Conservation (phyloP, 2,888 invertebrate genomes). For the Girardia tigrina region DNA sequence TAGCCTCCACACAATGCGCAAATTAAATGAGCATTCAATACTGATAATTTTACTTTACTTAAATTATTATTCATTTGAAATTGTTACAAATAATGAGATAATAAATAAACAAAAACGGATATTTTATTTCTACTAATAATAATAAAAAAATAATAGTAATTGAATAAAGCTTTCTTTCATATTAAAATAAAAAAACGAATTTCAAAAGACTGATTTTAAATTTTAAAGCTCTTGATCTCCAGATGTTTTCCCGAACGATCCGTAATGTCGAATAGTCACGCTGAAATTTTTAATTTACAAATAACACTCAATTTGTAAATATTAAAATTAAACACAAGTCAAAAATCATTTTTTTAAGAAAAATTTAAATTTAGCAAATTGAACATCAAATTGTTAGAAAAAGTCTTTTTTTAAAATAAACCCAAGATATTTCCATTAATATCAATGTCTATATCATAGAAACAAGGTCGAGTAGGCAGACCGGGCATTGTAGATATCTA, state of each 20-base stretch:
- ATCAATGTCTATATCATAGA: slow-evolving; percentile 67
- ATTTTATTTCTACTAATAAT: not conserved
- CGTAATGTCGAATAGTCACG: not conserved
- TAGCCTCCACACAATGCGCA: slow-evolving; percentile 29
- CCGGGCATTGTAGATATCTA: slow-evolving; percentile 89
- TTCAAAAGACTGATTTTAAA: not conserved
- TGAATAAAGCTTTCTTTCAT: no score
- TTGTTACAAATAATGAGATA: not conserved
- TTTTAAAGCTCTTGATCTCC: not conserved
- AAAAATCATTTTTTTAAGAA: slow-evolving; percentile 54
- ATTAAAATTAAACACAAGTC: not conserved
- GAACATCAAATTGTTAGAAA: not conserved
- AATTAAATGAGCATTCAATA: slow-evolving; percentile 25
- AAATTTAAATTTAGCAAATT: slow-evolving; percentile 52
- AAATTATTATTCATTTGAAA: slow-evolving; percentile 20
- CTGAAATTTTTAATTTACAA: not conserved
- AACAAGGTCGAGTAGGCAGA: slow-evolving; percentile 78
- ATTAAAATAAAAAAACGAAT: not conserved
- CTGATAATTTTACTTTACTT: slow-evolving; percentile 23
- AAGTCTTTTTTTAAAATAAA: not conserved
- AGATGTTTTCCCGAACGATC: not conserved
- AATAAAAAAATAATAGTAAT: no score
- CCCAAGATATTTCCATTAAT: slow-evolving; percentile 23
- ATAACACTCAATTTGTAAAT: not conserved
- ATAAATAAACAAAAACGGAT: not conserved